Conservation (phyloP, 2,888 invertebrate species). For the Heterodera filipjevi region DNA sequence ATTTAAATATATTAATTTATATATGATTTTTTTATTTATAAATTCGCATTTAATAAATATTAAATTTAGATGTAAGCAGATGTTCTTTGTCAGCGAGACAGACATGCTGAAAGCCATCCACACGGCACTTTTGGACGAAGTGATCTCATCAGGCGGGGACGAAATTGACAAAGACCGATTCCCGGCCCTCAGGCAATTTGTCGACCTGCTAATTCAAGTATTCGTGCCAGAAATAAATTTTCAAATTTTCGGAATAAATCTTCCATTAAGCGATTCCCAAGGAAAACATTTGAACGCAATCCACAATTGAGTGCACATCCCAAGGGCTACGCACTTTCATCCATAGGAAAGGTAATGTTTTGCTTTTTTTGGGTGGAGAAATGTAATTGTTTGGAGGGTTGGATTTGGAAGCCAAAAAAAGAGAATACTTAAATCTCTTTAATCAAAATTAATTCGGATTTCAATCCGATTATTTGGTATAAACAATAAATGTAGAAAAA, state of each 20-base stretch:
- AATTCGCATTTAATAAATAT: neutral
- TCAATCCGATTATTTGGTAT: too few species aligned
- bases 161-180: conserved; percentile 51
- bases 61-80: conserved; percentile 51
- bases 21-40: neutral
- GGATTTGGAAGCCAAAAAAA: too few species aligned
- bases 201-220: conserved; percentile 53
- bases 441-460: too few species aligned
- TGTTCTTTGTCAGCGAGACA: conserved; percentile 60
- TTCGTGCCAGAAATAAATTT: neutral
- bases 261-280: conserved; percentile 40
- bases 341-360: conserved; percentile 21
- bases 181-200: conserved; percentile 56
- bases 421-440: too few species aligned
- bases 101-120: conserved; percentile 64
- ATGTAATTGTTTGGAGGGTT: too few species aligned
- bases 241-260: neutral
- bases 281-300: conserved; percentile 34
- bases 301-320: conserved; percentile 17
- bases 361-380: too few species aligned
- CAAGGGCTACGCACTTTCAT: conserved; percentile 13
- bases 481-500: too few species aligned
- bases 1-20: neutral
- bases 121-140: conserved; percentile 49
- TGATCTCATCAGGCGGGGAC: conserved; percentile 48